Evolutionary conservation across 1,140 invertebrate genomes (phyloP).

Genomic region (Leucophenga varia): DNA sequence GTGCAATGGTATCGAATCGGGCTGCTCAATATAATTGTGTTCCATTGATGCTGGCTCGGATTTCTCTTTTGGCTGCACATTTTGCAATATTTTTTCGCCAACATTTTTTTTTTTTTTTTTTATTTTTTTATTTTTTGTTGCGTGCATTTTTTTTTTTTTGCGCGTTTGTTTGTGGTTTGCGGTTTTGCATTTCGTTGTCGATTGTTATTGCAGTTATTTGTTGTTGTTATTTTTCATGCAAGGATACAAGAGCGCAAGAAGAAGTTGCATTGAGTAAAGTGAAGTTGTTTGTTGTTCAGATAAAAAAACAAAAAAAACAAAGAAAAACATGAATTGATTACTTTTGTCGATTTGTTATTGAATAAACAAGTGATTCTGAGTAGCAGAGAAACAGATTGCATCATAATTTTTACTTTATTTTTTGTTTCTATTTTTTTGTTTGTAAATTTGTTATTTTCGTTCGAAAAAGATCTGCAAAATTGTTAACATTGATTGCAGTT

Average conservation of each 20-base stretch:
- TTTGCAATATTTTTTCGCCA: slow-evolving; percentile 12
- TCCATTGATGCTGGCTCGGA: slow-evolving; percentile 52
- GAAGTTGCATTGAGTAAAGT: slow-evolving; percentile 6
- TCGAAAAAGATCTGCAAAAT: no score
- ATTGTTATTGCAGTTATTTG: slow-evolving; percentile 26
- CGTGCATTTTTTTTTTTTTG: slow-evolving; percentile 32
- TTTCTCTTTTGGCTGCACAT: slow-evolving; percentile 52
- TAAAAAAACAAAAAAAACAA: slow-evolving; percentile 6
- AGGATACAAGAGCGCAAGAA: slow-evolving; percentile 34
- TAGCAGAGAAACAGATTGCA: no score
- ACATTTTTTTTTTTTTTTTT: slow-evolving; percentile 13
- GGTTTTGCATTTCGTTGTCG: no score
- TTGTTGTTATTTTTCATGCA: slow-evolving; percentile 31
- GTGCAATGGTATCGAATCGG: slow-evolving; percentile 53
- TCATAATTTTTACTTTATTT: no score
- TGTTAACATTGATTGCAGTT: no score
- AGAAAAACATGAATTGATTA: slow-evolving; percentile 41
- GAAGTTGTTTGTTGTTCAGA: slow-evolving; percentile 31
- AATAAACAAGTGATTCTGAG: no score
- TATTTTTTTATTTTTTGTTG: slow-evolving; percentile 35
- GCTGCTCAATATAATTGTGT: slow-evolving; percentile 55
- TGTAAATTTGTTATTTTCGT: no score
- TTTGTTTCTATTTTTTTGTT: no score
- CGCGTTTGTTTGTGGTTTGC: slow-evolving; percentile 34
- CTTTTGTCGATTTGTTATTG: slow-evolving; percentile 51